A percentile compares a stretch with the other conserved stretches of the same genome.
phyloP scores from a whole-genome alignment of 1,140 invertebrate genomes.

The Paramacrobiotus metropolitanus region DNA sequence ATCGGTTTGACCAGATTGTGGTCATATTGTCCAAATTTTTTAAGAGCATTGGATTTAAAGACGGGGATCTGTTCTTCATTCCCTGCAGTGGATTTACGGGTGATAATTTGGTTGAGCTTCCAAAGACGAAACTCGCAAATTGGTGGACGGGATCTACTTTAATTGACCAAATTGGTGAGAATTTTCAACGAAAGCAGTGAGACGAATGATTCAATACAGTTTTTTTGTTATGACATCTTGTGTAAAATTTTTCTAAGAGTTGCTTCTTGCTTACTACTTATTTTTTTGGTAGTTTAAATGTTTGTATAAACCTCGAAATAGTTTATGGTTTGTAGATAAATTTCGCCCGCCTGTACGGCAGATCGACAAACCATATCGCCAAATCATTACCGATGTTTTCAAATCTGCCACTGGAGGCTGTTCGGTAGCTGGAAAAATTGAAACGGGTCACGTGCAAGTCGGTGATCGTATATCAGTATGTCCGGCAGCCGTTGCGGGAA shows the following conservation, averaged over 20 bases:
- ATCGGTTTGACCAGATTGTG: conserved; percentile 61
- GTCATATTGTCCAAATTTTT: conserved; percentile 63
- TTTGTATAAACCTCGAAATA: not conserved
- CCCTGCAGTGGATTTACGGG: conserved; percentile 86
- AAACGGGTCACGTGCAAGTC: conserved; percentile 58
- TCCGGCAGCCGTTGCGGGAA: conserved; percentile 51
- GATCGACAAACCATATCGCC: conserved; percentile 66
- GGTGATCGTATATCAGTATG: conserved; percentile 69
- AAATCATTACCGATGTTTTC: conserved; percentile 78
- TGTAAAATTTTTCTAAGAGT: no score
- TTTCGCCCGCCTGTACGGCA: conserved; percentile 51
- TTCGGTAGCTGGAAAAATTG: conserved; percentile 64
- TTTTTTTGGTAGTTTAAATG: conserved; percentile 5
- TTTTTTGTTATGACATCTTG: no score
- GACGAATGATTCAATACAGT: no score
- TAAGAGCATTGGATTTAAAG: conserved; percentile 80
- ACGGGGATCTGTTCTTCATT: conserved; percentile 62
- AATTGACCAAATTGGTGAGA: conserved; percentile 53
- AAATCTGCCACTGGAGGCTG: conserved; percentile 56
- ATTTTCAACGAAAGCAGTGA: no score
- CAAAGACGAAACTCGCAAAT: conserved; percentile 33
- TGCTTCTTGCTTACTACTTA: no score
- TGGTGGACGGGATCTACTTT: conserved; percentile 70
- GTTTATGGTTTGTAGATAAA: conserved; percentile 31
- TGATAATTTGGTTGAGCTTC: conserved; percentile 54